Evolutionary conservation across 2,888 invertebrate species (phyloP), one percentile per base, ranked within the genome.

Genomic region (Ophioninae sp.): DNA sequence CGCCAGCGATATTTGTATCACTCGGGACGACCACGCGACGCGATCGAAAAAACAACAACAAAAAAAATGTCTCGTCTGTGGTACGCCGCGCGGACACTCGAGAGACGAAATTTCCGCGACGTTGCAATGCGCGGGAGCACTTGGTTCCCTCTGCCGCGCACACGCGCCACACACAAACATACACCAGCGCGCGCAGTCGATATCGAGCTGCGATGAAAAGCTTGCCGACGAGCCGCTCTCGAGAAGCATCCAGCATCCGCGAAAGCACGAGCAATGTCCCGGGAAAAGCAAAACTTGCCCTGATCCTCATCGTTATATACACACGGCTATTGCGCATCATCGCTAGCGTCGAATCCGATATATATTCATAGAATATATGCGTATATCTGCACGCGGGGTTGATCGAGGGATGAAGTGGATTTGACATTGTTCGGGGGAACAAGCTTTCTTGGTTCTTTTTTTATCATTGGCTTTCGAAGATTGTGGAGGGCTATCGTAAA

Each of bases 251-350:
- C 79, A 79, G 81, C 70, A 59, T 76, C 81, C 70, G 76, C 13
- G 39, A 67, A 67, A 75, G 56, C 75, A 67, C 75, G 65, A 75
- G 57, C 75, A 75, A 75, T 56, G 75, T 75, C 75, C 75, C 75
- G 65, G 75, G 75, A 39, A 75, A 67, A 75, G 75, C 75, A 67
- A 75, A 65, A 67, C 39, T 75, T 39, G 20, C 75, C 75, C 74
- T 65, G n/a, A 64, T 74, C 64, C 69, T 68, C 59, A 6, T 30
- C 73, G 23, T 30, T 44, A 30, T 44, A 30, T 74, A 74, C 57
- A 64, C 62, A 62, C 73, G 23, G 17, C 64, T 50, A 50, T 50
- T 74, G 74, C 74, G 74, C 74, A 74, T 74, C 62, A 64, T 20
- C 50, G 41, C 30, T 20, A 56, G 75, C 65, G 75, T 75, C 67